phyloP scores from a whole-genome alignment of 1,140 invertebrate genomes.

The Cydia amplana region DNA sequence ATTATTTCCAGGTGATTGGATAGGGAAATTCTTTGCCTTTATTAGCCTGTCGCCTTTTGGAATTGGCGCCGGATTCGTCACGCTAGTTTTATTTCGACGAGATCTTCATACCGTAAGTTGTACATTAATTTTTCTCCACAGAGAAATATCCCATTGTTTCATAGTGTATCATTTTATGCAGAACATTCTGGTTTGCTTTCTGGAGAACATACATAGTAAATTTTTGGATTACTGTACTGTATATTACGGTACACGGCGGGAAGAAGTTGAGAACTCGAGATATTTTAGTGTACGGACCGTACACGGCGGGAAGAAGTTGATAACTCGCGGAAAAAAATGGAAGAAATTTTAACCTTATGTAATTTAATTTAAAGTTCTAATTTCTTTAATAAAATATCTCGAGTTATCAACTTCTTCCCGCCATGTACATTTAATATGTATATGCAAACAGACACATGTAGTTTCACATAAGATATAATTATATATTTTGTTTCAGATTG shows the following conservation, averaged over 20 bases:
- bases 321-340: too few species aligned
- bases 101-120: constrained; percentile 93
- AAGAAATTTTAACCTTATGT: too few species aligned
- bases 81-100: constrained; percentile 92
- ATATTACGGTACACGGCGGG: too few species aligned
- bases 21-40: constrained; percentile 90
- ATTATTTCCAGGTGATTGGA: constrained; percentile 85
- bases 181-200: neutral
- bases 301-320: too few species aligned
- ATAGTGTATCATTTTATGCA: neutral
- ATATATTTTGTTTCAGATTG: constrained; percentile 84
- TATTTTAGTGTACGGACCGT: too few species aligned
- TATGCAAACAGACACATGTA: neutral
- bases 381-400: too few species aligned
- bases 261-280: too few species aligned
- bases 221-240: too few species aligned
- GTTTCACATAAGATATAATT: constrained; percentile 31
- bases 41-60: constrained; percentile 91
- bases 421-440: too few species aligned
- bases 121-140: neutral
- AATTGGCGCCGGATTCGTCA: constrained; percentile 89
- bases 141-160: too few species aligned
- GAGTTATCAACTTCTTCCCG: too few species aligned
- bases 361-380: too few species aligned
- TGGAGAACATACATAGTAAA: neutral